These are phyloP conservation scores for Callinectes sapidus DNA, from an alignment of 2,888 invertebrate species.

Conservation along the genomic window DNA sequence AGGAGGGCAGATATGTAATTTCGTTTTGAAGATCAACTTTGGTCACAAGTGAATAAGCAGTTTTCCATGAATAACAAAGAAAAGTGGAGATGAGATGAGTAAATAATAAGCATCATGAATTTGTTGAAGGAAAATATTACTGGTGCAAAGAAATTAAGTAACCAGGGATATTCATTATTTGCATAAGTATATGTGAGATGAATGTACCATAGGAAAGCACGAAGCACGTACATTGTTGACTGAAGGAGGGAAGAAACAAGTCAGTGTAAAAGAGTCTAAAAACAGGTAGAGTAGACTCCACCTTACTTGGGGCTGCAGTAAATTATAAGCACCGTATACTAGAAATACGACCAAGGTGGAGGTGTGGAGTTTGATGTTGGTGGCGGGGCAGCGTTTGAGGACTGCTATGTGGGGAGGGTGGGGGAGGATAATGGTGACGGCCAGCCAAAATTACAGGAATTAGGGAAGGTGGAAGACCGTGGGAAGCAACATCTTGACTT, in stretches of 20 bases:
- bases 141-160: not conserved
- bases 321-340: not conserved
- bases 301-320: not conserved
- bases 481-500: constrained; percentile 36
- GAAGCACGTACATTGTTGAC: not conserved
- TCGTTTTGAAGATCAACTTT: not conserved
- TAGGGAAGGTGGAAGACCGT: constrained; percentile 28
- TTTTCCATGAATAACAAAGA: not conserved
- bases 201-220: not conserved
- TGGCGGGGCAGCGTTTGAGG: constrained; percentile 5
- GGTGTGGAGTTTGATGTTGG: constrained; percentile 26
- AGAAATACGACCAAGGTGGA: constrained; percentile 36
- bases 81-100: not conserved
- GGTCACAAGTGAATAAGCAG: not conserved
- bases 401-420: not conserved
- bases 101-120: not conserved
- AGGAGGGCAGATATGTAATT: not conserved
- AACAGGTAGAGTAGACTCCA: not conserved
- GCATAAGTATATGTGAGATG: not conserved
- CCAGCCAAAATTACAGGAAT: constrained; percentile 18
- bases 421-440: constrained; percentile 19
- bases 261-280: not conserved
- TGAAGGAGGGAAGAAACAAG: not conserved
- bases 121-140: not conserved
- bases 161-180: not conserved